These are phyloP conservation scores for Pammene aurita DNA, from an alignment of 2,888 invertebrate genomes.

Conservation along the genomic window DNA sequence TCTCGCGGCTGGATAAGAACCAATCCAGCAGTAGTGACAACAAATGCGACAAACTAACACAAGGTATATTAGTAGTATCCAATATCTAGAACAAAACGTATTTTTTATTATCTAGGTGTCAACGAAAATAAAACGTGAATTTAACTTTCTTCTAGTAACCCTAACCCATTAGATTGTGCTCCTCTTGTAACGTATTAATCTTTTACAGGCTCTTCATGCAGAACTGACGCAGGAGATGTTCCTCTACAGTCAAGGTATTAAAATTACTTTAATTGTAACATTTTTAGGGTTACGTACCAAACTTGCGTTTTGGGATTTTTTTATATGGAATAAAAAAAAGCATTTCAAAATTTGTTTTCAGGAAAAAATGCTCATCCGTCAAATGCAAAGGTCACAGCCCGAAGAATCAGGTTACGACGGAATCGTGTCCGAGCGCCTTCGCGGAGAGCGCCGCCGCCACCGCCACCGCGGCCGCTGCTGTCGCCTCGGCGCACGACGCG, in stretches of 20 bases:
- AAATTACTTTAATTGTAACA: background rate
- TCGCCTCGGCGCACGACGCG: conserved; percentile 48
- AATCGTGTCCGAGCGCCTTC: conserved; percentile 54
- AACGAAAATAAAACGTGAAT: too few species aligned
- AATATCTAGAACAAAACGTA: too few species aligned
- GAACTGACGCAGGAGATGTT: background rate
- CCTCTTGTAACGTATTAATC: too few species aligned
- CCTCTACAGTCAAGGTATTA: conserved; percentile 21
- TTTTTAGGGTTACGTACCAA: too few species aligned
- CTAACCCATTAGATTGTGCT: background rate
- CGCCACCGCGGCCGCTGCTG: conserved; percentile 53
- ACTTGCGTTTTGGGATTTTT: too few species aligned
- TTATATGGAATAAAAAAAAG: too few species aligned
- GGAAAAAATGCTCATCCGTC: conserved; percentile 3
- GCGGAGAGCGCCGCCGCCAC: conserved; percentile 47
- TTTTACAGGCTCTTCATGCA: conserved; percentile 8
- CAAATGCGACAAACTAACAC: conserved; percentile 10
- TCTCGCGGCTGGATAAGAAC: conserved; percentile 39
- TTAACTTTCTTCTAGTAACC: background rate
- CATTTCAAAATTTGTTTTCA: conserved; percentile 7
- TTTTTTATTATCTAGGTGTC: too few species aligned
- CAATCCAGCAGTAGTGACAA: background rate
- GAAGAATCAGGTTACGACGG: conserved; percentile 49
- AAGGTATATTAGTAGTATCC: conserved; percentile 1
- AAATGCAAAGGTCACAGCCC: conserved; percentile 36